Conservation (phyloP, 2,888 invertebrate genomes). For the Orthonychiurus folsomi region DNA sequence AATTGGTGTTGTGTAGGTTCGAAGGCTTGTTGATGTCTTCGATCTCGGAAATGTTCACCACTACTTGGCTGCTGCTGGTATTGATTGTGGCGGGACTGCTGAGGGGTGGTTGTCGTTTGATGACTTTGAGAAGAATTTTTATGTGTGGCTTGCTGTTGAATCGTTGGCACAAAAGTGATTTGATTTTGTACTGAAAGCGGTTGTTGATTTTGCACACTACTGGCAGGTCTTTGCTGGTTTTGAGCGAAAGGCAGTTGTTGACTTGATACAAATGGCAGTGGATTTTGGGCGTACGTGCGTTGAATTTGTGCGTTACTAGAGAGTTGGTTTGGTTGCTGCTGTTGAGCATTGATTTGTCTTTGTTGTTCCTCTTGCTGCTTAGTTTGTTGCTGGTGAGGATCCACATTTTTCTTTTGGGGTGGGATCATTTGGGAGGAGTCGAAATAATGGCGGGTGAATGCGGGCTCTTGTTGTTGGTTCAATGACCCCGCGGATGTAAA, state of each 20-base stretch:
- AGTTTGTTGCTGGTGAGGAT: constrained; percentile 9
- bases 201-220: not conserved
- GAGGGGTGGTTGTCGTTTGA: not conserved
- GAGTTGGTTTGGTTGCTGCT: not conserved
- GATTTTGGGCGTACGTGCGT: constrained; percentile 6
- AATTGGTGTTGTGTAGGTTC: constrained; percentile 11
- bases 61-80: constrained; percentile 13
- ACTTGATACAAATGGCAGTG: too few species aligned
- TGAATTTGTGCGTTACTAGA: not conserved
- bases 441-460: constrained; percentile 39
- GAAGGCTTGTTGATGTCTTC: not conserved
- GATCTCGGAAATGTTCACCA: constrained; percentile 4
- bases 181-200: not conserved
- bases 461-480: constrained; percentile 25
- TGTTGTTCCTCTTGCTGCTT: constrained; percentile 17
- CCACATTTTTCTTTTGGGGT: constrained; percentile 10
- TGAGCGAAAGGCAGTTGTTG: not conserved
- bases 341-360: not conserved
- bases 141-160: constrained; percentile 17
- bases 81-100: not conserved
- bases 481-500: not conserved
- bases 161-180: constrained; percentile 3
- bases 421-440: constrained; percentile 36
- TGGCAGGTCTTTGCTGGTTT: constrained; percentile 17
- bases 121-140: not conserved